Conservation (phyloP, 2,113 vertebrate species). For the Myotis brandtii region DNA sequence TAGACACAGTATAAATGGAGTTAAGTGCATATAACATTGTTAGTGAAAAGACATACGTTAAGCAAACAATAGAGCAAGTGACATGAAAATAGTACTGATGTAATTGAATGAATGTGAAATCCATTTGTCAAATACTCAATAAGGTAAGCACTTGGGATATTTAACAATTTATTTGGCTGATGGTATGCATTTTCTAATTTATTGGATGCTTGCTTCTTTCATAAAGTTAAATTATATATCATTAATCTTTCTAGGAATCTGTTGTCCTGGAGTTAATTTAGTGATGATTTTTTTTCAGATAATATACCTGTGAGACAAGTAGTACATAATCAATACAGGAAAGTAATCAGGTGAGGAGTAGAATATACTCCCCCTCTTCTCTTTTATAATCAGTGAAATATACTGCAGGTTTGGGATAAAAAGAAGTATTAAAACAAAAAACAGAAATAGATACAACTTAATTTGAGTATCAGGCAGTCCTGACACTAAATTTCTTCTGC, state of each 20-base stretch:
- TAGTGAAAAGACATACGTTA: slow-evolving; percentile 56
- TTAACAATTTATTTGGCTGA: slow-evolving; percentile 84
- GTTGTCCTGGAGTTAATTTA: slow-evolving; percentile 85
- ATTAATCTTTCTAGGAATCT: slow-evolving; percentile 86
- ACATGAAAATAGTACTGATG: slow-evolving; percentile 73
- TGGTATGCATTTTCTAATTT: slow-evolving; percentile 87
- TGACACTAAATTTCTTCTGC: not conserved
- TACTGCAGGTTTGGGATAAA: not conserved
- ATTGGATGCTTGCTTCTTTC: slow-evolving; percentile 87
- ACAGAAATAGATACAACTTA: not conserved
- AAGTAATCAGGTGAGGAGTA: slow-evolving; percentile 62
- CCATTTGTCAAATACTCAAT: slow-evolving; percentile 83
- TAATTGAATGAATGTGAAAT: slow-evolving; percentile 78
- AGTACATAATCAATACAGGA: slow-evolving; percentile 79
- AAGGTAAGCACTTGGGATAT: slow-evolving; percentile 79
- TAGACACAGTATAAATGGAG: not conserved
- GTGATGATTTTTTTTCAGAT: slow-evolving; percentile 83
- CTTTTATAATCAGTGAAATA: not conserved
- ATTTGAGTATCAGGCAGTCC: not conserved
- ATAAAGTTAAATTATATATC: slow-evolving; percentile 86
- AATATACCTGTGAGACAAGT: slow-evolving; percentile 80
- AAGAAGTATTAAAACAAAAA: slow-evolving; percentile 22
- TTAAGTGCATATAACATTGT: not conserved
- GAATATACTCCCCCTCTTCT: not conserved
- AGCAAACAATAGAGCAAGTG: slow-evolving; percentile 42